A percentile compares a stretch with the other conserved stretches of the same genome.
Conservation (phyloP, 2,888 invertebrate species). For the Scaptomyza flava region DNA sequence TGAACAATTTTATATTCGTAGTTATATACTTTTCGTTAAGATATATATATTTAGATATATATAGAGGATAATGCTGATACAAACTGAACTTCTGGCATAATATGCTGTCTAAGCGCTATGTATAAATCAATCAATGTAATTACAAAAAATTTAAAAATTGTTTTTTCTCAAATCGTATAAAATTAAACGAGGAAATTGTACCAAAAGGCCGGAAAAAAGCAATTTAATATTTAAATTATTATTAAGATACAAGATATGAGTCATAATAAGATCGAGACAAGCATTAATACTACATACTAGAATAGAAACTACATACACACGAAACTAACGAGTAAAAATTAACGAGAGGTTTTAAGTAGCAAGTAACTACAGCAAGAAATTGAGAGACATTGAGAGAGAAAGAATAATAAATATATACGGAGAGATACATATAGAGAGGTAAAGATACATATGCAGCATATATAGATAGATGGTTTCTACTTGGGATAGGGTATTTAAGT, state of each 20-base stretch:
- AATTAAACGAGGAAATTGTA: conserved; percentile 19
- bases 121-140: conserved; percentile 30
- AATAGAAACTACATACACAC: conserved; percentile 25
- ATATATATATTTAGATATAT: conserved; percentile 23
- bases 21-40: conserved; percentile 27
- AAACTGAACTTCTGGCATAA: conserved; percentile 39
- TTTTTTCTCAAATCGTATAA: conserved; percentile 6
- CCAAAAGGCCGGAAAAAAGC: conserved; percentile 22
- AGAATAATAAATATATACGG: conserved; percentile 23
- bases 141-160: conserved; percentile 9
- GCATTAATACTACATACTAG: conserved; percentile 16
- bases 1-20: conserved; percentile 54
- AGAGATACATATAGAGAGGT: conserved; percentile 19
- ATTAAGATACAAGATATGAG: conserved; percentile 9
- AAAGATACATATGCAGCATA: conserved; percentile 8
- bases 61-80: conserved; percentile 40
- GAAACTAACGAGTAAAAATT: conserved; percentile 32
- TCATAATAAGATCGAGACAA: conserved; percentile 8
- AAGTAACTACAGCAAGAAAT: conserved; percentile 30
- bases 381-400: conserved; percentile 6
- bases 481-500: conserved; percentile 7
- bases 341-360: conserved; percentile 24
- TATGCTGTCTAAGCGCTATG: conserved; percentile 11
- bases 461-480: neutral
- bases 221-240: conserved; percentile 12